Percentiles rank a stretch among this genome's conserved stretches.
phyloP scores from a whole-genome alignment of 2,113 vertebrate species.

The Hippolais icterina region DNA sequence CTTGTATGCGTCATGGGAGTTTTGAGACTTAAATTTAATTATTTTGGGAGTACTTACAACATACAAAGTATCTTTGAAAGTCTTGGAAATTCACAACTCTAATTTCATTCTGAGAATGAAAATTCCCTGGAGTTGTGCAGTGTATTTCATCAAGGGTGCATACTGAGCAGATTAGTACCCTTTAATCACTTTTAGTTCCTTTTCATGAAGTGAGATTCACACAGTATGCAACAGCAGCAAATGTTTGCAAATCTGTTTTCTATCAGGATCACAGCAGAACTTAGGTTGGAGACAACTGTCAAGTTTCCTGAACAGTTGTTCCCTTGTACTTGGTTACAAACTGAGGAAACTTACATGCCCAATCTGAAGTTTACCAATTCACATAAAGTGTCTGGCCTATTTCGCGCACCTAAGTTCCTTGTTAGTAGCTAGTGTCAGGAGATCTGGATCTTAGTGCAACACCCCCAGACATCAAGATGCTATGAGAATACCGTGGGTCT shows the following conservation, averaged over 20 bases:
- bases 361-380: not conserved
- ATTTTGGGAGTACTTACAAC: not conserved
- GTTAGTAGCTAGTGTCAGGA: not conserved
- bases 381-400: not conserved
- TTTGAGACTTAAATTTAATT: not conserved
- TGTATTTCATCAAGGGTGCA: not conserved
- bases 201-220: not conserved
- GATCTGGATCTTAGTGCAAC: not conserved
- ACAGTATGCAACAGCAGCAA: not conserved
- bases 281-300: not conserved
- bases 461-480: not conserved
- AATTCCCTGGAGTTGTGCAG: not conserved
- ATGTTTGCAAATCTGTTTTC: not conserved
- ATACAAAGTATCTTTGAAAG: not conserved
- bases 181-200: not conserved
- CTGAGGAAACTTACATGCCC: not conserved
- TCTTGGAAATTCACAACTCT: not conserved
- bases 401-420: not conserved
- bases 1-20: not conserved
- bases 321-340: not conserved
- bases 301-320: not conserved
- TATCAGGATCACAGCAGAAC: not conserved
- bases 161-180: not conserved
- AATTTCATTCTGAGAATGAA: not conserved
- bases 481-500: not conserved